Evolutionary conservation across 2,113 vertebrate genomes (phyloP).

Genomic region (Paramisgurnus dabryanus): DNA sequence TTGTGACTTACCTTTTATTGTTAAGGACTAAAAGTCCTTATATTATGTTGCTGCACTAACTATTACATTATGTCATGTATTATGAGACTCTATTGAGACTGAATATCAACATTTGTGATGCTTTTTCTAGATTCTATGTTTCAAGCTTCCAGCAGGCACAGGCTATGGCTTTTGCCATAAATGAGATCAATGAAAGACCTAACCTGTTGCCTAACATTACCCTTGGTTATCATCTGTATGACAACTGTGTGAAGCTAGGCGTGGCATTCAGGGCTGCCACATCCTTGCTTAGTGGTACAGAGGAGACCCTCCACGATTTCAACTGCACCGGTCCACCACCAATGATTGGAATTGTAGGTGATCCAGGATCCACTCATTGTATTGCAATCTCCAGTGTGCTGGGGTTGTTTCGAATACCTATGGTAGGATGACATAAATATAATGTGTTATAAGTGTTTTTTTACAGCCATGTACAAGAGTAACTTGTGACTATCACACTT

Average conservation of each 20-base stretch:
- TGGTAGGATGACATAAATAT: conserved; percentile 50
- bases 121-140: conserved; percentile 39
- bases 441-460: not conserved
- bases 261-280: conserved; percentile 58
- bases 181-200: conserved; percentile 59
- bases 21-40: not conserved
- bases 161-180: conserved; percentile 61
- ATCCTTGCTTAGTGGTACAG: conserved; percentile 50
- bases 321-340: conserved; percentile 37
- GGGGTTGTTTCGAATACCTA: conserved; percentile 61
- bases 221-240: conserved; percentile 54
- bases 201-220: conserved; percentile 58
- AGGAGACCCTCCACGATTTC: not conserved
- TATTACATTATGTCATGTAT: not conserved
- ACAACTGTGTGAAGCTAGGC: conserved; percentile 54
- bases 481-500: not conserved
- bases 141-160: conserved; percentile 53
- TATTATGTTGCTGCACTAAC: not conserved
- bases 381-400: conserved; percentile 63
- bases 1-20: not conserved
- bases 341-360: conserved; percentile 54
- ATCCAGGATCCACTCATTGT: conserved; percentile 60
- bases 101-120: not conserved
- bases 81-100: not conserved
- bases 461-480: not conserved